Evolutionary conservation across 2,113 vertebrate species (phyloP).

Genomic region (Scytalopus superciliaris): DNA sequence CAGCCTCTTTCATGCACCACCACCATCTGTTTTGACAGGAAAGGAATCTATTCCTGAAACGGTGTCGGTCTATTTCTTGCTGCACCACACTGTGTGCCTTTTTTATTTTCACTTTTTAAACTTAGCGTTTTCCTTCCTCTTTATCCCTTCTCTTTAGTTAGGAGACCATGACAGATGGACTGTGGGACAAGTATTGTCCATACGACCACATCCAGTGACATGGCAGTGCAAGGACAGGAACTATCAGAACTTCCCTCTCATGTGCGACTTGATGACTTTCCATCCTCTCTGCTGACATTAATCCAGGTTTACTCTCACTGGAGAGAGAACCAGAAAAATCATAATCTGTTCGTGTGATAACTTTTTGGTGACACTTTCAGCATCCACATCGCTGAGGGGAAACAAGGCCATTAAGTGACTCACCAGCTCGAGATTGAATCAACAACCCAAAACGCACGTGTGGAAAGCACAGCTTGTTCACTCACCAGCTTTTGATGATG

Average conservation of each 20-base stretch:
- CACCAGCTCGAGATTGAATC: background rate
- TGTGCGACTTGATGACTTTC: background rate
- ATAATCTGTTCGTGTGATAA: background rate
- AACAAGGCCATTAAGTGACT: background rate
- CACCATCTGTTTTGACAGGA: background rate
- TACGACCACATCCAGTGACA: background rate
- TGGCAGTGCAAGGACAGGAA: background rate
- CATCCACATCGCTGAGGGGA: background rate
- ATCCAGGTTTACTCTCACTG: background rate
- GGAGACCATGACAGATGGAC: background rate
- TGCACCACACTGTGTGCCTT: background rate
- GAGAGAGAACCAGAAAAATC: background rate
- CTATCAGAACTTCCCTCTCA: background rate
- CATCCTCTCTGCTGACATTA: background rate
- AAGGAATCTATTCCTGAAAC: background rate
- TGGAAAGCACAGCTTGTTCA: background rate
- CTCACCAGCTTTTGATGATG: conserved; percentile 96
- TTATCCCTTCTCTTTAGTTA: background rate
- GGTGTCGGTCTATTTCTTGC: background rate
- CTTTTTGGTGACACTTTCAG: background rate
- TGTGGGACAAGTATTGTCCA: background rate
- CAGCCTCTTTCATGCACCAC: background rate
- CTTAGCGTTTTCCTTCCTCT: background rate
- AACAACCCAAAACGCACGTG: rapidly evolving
- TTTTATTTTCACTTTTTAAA: background rate